Evolutionary conservation across 2,797 vertebrate genomes (phyloP).

Genomic region (Megaceryle alcyon): DNA sequence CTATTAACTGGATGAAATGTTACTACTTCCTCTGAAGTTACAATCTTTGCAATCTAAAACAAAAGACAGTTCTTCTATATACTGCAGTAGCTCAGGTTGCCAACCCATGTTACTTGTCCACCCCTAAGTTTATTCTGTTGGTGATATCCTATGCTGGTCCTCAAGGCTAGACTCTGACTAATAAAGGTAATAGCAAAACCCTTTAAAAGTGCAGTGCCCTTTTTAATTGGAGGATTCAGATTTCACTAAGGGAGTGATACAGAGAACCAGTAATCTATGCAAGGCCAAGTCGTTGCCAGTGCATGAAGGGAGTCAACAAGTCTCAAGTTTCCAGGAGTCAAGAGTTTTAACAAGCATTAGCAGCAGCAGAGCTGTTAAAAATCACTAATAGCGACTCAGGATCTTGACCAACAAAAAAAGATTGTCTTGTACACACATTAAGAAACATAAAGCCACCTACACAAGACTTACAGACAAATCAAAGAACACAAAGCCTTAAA

Average conservation of each 20-base stretch:
- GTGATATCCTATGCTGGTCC: neutral
- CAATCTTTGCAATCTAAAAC: neutral
- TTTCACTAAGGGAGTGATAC: neutral
- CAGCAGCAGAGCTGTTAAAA: neutral
- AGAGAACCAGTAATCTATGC: neutral
- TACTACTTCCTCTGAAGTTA: neutral
- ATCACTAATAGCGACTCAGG: neutral
- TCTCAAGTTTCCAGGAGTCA: conserved; percentile 40
- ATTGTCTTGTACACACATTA: neutral
- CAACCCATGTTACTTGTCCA: neutral
- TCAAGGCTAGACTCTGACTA: neutral
- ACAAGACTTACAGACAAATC: accelerated
- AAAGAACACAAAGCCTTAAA: neutral
- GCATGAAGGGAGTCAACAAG: neutral
- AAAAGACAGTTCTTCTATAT: neutral
- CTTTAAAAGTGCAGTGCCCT: neutral
- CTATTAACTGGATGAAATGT: no score
- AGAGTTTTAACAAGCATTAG: neutral
- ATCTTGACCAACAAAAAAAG: neutral
- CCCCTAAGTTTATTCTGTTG: neutral
- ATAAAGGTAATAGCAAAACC: conserved; percentile 2
- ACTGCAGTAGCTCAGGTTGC: neutral
- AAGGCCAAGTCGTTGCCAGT: neutral
- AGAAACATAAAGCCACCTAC: neutral
- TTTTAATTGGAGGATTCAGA: neutral